Conservation (phyloP, 2,797 vertebrate species). For the Nyctalus aviator region DNA sequence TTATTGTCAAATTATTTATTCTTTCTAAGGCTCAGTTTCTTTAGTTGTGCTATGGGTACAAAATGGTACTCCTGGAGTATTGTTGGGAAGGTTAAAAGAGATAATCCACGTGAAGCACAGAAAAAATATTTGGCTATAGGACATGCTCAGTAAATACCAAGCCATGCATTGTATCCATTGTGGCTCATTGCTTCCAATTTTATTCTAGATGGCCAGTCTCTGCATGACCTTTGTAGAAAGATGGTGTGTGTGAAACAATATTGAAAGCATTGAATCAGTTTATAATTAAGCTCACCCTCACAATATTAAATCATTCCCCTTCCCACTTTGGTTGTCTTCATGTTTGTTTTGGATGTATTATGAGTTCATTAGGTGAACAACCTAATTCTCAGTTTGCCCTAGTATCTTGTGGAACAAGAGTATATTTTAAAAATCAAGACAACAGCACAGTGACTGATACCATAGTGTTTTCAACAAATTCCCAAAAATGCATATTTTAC, state of each 20-base stretch:
- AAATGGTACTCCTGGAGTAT: neutral
- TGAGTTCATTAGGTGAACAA: neutral
- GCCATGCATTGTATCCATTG: neutral
- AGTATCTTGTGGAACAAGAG: neutral
- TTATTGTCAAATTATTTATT: conserved; percentile 19
- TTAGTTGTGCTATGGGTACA: neutral
- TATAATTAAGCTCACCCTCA: conserved; percentile 10
- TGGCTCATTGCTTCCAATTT: conserved; percentile 6
- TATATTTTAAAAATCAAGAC: conserved; percentile 45
- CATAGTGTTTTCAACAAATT: conserved; percentile 28
- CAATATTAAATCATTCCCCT: neutral
- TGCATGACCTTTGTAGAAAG: neutral
- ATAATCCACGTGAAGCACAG: neutral
- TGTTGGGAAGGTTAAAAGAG: neutral
- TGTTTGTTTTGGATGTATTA: conserved; percentile 19
- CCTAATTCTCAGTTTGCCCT: neutral
- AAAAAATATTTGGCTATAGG: neutral
- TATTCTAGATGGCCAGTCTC: neutral
- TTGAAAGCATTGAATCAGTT: conserved; percentile 15
- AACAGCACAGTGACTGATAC: neutral
- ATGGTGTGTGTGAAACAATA: neutral
- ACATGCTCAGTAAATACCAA: neutral
- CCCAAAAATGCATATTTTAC: conserved; percentile 3
- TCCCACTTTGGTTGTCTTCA: conserved; percentile 8
- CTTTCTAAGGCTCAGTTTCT: conserved; percentile 8